A percentile compares a stretch with the other conserved stretches of the same genome.
Evolutionary conservation across 64 coral and sea anemone genomes (phyloP).

Genomic region (Porites australiensis): DNA sequence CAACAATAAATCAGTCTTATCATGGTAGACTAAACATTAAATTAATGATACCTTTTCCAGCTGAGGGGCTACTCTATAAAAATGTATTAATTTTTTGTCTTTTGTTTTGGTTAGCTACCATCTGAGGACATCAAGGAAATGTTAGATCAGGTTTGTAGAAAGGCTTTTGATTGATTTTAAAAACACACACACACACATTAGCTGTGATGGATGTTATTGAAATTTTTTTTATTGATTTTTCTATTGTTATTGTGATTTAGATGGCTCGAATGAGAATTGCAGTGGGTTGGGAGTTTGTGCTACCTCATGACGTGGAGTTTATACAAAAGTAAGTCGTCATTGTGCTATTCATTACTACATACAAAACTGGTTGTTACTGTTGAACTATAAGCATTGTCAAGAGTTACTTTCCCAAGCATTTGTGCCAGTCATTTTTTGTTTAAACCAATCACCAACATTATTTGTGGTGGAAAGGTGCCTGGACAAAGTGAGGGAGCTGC

Average conservation of each 20-base stretch:
- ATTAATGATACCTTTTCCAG: no score
- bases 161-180: neutral
- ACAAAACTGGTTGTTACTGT: no score
- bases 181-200: neutral
- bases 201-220: neutral
- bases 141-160: constrained; percentile 79
- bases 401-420: no score
- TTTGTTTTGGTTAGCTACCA: constrained; percentile 65
- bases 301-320: constrained; percentile 86
- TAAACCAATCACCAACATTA: no score
- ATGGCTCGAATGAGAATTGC: constrained; percentile 94
- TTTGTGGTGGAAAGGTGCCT: no score
- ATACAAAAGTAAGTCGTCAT: constrained; percentile 83
- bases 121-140: constrained; percentile 96
- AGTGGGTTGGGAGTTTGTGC: constrained; percentile 91
- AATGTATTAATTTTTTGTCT: neutral
- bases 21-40: no score
- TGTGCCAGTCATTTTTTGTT: no score
- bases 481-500: no score
- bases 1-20: no score
- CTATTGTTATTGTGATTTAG: neutral
- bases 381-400: no score
- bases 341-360: no score
- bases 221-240: neutral
- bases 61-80: no score